Percentiles rank a stretch among this genome's conserved stretches.
phyloP scores from a whole-genome alignment of 2,113 vertebrate species.

The Barbus barbus region DNA sequence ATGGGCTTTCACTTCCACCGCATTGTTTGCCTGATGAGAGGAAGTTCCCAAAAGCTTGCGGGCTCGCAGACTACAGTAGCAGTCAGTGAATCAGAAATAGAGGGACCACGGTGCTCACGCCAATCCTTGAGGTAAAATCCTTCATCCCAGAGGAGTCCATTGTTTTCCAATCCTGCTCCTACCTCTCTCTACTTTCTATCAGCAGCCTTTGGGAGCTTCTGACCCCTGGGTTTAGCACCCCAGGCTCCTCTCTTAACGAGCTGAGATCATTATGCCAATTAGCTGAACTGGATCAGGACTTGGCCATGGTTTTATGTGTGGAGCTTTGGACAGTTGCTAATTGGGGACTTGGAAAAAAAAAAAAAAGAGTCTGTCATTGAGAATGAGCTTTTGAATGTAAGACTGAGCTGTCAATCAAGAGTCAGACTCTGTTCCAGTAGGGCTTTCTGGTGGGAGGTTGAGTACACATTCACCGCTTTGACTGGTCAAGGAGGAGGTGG shows the following conservation, averaged over 20 bases:
- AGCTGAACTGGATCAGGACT: slow-evolving; percentile 43
- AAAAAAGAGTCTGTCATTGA: neutral
- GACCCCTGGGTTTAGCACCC: slow-evolving; percentile 41
- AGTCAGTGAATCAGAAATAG: slow-evolving; percentile 16
- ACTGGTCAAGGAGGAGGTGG: slow-evolving; percentile 11
- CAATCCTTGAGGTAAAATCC: slow-evolving; percentile 22
- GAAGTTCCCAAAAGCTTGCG: slow-evolving; percentile 32
- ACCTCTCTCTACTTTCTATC: neutral
- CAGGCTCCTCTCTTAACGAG: slow-evolving; percentile 47
- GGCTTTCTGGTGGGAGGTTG: slow-evolving; percentile 19
- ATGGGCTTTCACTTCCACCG: slow-evolving; percentile 27
- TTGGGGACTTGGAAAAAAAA: slow-evolving; percentile 42
- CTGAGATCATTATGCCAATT: slow-evolving; percentile 57
- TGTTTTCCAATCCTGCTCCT: slow-evolving; percentile 9
- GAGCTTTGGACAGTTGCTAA: slow-evolving; percentile 46
- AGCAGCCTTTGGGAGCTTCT: slow-evolving; percentile 32
- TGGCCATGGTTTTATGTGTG: slow-evolving; percentile 17
- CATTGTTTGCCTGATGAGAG: slow-evolving; percentile 36
- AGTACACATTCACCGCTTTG: slow-evolving; percentile 12
- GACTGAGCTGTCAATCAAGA: slow-evolving; percentile 36
- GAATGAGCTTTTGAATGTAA: slow-evolving; percentile 48
- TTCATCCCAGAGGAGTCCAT: slow-evolving; percentile 27
- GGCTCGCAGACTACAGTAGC: neutral
- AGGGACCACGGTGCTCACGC: neutral
- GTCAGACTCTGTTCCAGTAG: slow-evolving; percentile 13